Percentiles rank a stretch among this genome's conserved stretches.
Conservation (phyloP, 1,140 invertebrate genomes). For the Harlomillsia oculata region DNA sequence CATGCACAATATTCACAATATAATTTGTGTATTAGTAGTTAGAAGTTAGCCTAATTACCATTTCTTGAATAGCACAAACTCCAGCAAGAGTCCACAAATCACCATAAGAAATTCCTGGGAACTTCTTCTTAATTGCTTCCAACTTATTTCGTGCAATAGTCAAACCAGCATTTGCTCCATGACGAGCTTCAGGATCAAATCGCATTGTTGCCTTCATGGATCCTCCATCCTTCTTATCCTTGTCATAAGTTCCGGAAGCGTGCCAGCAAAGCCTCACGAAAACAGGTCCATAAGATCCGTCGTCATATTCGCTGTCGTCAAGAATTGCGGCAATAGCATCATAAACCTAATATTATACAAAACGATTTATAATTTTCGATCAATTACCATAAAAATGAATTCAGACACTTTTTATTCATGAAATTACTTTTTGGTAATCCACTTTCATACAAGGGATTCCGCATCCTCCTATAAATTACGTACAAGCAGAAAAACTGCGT, state of each 20-base stretch:
- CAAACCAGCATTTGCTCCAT: slow-evolving; percentile 29
- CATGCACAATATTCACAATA: too few species aligned
- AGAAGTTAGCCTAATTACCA: slow-evolving; percentile 1
- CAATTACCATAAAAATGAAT: neutral
- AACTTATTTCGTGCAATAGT: slow-evolving; percentile 27
- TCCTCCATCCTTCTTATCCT: slow-evolving; percentile 13
- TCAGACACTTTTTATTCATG: neutral
- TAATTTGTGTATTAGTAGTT: neutral
- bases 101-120: slow-evolving; percentile 23
- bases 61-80: slow-evolving; percentile 22
- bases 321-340: slow-evolving; percentile 28
- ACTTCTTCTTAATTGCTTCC: slow-evolving; percentile 26
- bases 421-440: slow-evolving; percentile 15
- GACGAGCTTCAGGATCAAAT: slow-evolving; percentile 28
- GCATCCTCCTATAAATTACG: too few species aligned
- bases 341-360: slow-evolving; percentile 14
- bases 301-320: slow-evolving; percentile 26
- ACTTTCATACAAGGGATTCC: neutral
- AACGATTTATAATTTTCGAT: neutral
- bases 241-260: slow-evolving; percentile 29
- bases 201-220: slow-evolving; percentile 25
- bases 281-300: slow-evolving; percentile 28
- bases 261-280: slow-evolving; percentile 27
- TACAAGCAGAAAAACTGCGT: too few species aligned
- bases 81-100: slow-evolving; percentile 32